These are phyloP conservation scores for Cyanoliseus patagonus DNA, from an alignment of 2,113 vertebrate species.

Conservation along the genomic window DNA sequence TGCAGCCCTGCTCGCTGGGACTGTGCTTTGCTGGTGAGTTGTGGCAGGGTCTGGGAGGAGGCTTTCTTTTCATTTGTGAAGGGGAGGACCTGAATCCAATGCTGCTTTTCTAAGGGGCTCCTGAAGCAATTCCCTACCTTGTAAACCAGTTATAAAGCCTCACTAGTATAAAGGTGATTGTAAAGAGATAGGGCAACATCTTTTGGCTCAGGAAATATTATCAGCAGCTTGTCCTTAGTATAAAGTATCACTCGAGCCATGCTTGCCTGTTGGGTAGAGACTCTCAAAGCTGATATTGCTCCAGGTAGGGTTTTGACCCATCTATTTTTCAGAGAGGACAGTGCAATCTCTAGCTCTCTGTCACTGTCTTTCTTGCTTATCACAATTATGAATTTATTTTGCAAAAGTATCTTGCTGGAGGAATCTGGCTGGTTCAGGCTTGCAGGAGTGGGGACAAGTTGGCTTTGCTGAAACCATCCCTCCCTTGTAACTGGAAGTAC, in stretches of 20 bases:
- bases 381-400: neutral
- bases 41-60: neutral
- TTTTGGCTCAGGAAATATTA: neutral
- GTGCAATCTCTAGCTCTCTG: neutral
- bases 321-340: neutral
- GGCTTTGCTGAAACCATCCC: neutral
- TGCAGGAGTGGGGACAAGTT: neutral
- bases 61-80: neutral
- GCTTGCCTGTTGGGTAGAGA: neutral
- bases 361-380: neutral
- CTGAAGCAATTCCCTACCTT: neutral
- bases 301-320: neutral
- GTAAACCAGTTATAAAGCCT: neutral
- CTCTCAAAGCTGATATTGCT: neutral
- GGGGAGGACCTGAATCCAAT: neutral
- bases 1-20: neutral
- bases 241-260: neutral
- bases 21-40: neutral
- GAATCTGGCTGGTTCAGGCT: neutral
- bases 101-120: neutral
- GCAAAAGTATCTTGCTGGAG: neutral
- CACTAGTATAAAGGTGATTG: neutral
- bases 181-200: neutral
- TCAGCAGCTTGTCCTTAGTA: neutral
- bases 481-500: neutral